Evolutionary conservation across 2,888 invertebrate genomes (phyloP).

Genomic region (Tolmerus cingulatus): DNA sequence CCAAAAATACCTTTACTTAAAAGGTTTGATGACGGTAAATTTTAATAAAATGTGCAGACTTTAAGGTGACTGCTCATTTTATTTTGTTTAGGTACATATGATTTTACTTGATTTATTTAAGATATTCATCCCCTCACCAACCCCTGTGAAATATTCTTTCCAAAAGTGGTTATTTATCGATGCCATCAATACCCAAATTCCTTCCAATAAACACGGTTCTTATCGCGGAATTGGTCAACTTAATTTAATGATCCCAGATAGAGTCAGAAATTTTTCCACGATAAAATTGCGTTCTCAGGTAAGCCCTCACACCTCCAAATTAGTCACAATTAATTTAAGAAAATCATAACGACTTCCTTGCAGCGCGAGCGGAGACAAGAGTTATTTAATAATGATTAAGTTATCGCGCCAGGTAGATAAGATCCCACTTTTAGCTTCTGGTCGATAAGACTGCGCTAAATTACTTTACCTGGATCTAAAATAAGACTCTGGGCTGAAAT

Average conservation of each 20-base stretch:
- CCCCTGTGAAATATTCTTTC: background rate
- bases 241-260: background rate
- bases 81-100: too few species aligned
- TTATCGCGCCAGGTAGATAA: background rate
- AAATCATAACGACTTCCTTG: slow-evolving; percentile 12
- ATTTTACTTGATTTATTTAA: background rate
- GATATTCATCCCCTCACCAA: background rate
- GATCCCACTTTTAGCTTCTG: background rate
- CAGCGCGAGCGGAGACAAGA: background rate
- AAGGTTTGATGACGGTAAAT: too few species aligned
- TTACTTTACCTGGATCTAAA: background rate
- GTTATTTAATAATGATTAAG: slow-evolving; percentile 12
- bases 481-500: background rate
- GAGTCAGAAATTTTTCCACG: background rate
- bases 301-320: background rate
- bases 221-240: background rate
- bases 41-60: too few species aligned
- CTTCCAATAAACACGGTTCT: background rate
- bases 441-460: slow-evolving; percentile 3
- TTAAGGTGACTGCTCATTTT: too few species aligned
- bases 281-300: background rate
- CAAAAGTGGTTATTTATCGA: background rate
- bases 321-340: slow-evolving; percentile 9
- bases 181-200: background rate
- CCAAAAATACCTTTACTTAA: too few species aligned